Conservation (phyloP, 2,888 invertebrate species). For the Apamea anceps region DNA sequence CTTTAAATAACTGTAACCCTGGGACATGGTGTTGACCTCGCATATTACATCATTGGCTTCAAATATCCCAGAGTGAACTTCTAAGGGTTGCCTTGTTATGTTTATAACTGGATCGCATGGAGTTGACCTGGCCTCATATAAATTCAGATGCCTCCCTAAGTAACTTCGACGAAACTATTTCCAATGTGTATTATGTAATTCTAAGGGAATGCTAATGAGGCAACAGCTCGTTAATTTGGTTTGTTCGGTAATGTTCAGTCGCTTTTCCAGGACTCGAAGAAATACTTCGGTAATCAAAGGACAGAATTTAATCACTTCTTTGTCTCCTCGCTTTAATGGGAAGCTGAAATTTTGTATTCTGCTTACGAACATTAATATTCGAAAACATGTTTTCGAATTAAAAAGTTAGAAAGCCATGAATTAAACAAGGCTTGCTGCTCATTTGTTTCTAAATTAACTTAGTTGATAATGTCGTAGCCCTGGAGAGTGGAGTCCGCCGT, state of each 20-base stretch:
- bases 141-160: constrained; percentile 9
- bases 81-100: constrained; percentile 31
- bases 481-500: constrained; percentile 39
- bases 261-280: constrained; percentile 22
- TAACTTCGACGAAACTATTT: constrained; percentile 36
- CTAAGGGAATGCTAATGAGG: constrained; percentile 43
- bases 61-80: constrained; percentile 29
- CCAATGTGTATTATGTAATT: constrained; percentile 36
- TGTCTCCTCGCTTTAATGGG: constrained; percentile 20
- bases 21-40: constrained; percentile 43
- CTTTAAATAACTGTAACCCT: constrained; percentile 31
- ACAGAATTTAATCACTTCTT: constrained; percentile 25
- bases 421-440: constrained; percentile 45
- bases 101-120: constrained; percentile 33
- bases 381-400: constrained; percentile 43
- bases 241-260: constrained; percentile 40
- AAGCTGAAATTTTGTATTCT: constrained; percentile 34
- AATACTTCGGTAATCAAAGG: constrained; percentile 30
- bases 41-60: constrained; percentile 27
- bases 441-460: constrained; percentile 60
- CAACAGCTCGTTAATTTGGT: constrained; percentile 35
- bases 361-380: constrained; percentile 36
- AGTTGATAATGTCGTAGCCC: constrained; percentile 47
- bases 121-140: constrained; percentile 22
- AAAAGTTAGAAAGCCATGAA: constrained; percentile 56